These are phyloP conservation scores for Aspidapion aeneum DNA, from an alignment of 2,888 invertebrate genomes.

Conservation along the genomic window DNA sequence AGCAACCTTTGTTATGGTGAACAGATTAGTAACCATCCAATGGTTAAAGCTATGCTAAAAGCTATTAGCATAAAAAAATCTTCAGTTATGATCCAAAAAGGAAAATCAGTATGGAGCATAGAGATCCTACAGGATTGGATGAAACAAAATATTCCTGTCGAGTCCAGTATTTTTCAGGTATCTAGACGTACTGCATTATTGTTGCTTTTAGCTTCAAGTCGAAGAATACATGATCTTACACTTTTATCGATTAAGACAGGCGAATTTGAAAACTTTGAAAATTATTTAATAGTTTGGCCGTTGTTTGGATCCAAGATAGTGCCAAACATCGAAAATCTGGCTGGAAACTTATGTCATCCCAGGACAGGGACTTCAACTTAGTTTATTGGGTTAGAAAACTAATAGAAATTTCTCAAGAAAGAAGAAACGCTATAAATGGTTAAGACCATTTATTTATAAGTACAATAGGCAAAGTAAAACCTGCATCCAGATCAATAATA, in stretches of 20 bases:
- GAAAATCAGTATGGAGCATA: conserved; percentile 16
- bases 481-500: background rate
- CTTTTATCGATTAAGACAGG: background rate
- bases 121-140: conserved; percentile 9
- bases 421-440: background rate
- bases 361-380: background rate
- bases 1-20: background rate
- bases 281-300: background rate
- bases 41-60: conserved; percentile 11
- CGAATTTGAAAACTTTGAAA: background rate
- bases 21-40: background rate
- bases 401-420: background rate
- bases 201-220: conserved; percentile 17
- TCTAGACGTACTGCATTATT: conserved; percentile 15
- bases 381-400: background rate
- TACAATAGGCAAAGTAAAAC: background rate
- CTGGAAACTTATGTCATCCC: background rate
- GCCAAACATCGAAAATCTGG: background rate
- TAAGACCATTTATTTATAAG: background rate
- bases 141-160: background rate
- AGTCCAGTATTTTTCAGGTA: conserved; percentile 14
- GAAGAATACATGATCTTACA: conserved; percentile 3
- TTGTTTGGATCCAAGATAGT: background rate
- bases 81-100: background rate
- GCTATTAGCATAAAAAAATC: conserved; percentile 12